phyloP scores from a whole-genome alignment of 2,888 invertebrate species.

The Balanococcus diminutus region DNA sequence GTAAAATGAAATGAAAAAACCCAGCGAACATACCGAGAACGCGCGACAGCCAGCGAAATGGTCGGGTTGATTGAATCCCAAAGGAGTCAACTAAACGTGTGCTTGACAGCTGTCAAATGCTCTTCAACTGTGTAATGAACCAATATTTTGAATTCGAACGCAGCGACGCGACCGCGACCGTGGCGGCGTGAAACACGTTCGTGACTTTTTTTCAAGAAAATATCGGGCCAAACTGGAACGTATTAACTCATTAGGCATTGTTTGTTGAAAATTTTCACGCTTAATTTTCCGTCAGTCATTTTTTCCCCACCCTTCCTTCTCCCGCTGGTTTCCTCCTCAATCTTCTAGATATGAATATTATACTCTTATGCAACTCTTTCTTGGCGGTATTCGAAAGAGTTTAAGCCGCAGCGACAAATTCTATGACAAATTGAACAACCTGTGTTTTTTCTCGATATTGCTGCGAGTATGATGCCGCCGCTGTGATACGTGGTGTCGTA shows the following conservation, averaged over 20 bases:
- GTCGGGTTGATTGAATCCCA: conserved; percentile 54
- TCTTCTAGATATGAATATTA: not conserved
- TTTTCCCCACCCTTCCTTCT: not conserved
- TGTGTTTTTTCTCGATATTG: not conserved
- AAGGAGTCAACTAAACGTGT: conserved; percentile 53
- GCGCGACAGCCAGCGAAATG: conserved; percentile 38
- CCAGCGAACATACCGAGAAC: not conserved
- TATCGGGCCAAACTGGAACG: not conserved
- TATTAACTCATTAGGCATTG: conserved; percentile 50
- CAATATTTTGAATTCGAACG: conserved; percentile 53
- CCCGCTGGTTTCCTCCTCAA: not conserved
- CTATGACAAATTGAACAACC: not conserved
- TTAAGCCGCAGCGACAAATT: not conserved
- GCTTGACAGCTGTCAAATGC: conserved; percentile 55
- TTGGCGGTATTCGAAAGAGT: not conserved
- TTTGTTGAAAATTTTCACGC: conserved; percentile 49
- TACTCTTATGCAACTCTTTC: not conserved
- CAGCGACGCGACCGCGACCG: conserved; percentile 24
- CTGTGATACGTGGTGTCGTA: not conserved
- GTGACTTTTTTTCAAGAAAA: conserved; percentile 46
- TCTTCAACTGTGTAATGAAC: conserved; percentile 53
- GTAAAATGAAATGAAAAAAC: conserved; percentile 34
- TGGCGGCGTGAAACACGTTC: conserved; percentile 36
- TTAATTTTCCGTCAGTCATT: conserved; percentile 2
- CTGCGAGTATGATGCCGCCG: too few relatives aligned